phyloP scores from a whole-genome alignment of 2,888 invertebrate species.

The Pseudoips prasinana region DNA sequence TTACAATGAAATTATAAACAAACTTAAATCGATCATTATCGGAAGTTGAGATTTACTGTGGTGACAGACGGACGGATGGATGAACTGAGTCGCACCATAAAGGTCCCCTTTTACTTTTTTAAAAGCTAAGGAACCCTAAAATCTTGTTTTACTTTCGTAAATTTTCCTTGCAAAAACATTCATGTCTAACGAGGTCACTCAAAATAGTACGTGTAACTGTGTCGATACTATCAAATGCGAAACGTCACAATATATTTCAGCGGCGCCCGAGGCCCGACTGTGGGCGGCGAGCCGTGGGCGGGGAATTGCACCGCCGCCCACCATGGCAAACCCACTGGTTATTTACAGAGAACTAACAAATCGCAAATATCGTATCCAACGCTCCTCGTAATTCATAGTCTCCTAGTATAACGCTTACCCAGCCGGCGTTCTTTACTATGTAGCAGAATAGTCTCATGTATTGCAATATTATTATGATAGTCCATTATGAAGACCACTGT shows the following conservation, averaged over 20 bases:
- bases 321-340: constrained; percentile 18
- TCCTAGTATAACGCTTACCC: not conserved
- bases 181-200: constrained; percentile 25
- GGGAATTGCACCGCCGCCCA: constrained; percentile 46
- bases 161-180: constrained; percentile 16
- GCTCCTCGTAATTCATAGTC: constrained; percentile 9
- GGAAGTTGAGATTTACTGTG: too few relatives aligned
- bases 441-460: not conserved
- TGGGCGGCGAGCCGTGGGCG: constrained; percentile 49
- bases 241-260: constrained; percentile 44
- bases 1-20: too few relatives aligned
- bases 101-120: too few relatives aligned
- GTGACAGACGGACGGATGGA: too few relatives aligned
- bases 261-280: constrained; percentile 36
- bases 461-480: constrained; percentile 5
- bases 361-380: constrained; percentile 20
- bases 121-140: too few relatives aligned
- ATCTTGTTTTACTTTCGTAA: too few relatives aligned
- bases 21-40: too few relatives aligned
- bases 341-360: constrained; percentile 10
- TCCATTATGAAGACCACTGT: constrained; percentile 19
- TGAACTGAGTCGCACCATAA: too few relatives aligned
- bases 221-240: constrained; percentile 30
- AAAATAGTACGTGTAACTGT: constrained; percentile 24
- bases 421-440: constrained; percentile 5